Base-by-base conservation (phyloP, 2,888 invertebrate genomes). In the Eupithecia centaureata region DNA sequence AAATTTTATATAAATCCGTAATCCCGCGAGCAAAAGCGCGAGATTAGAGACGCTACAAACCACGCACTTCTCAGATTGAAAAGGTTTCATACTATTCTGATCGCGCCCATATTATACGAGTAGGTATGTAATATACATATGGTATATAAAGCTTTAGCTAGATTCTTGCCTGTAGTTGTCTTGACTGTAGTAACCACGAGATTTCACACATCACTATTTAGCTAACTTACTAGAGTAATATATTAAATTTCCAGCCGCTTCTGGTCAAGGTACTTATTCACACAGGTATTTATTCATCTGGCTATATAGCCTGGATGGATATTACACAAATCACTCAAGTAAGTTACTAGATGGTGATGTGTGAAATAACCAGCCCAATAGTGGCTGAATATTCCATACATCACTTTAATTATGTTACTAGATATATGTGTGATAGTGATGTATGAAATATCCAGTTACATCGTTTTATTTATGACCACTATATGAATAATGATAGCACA, bases 101-200 rank as follows among this genome's bases (percentile, higher is more conserved):
- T 22, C 22, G 22, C 47, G 22, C 47, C 10, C 47, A 10, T 47
- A 18, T 47, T 47, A 22, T 47, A 47, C 47, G 47, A 22, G 47
- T 42, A 42, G 42, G 42, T 28, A 54, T 28, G 54, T 54, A n/a
- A 54, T 28, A 54, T 27, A 27, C 54, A 54, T 54, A 28, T 15
- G 25, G 54, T 28, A 5, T 27, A 22, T 47, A 47, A 47, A 47
- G 47, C 3, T 47, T 47, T 47, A 18, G 47, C 47, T 47, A 47
- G 18, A 47, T 47, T 47, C 47, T 47, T 47, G 47, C 47, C 47
- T 47, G 47, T 47, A 47, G 47, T 47, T n/a, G n/a, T n/a, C n/a
- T n/a, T n/a, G n/a, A 47, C 22, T 22, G n/a, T 12, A 22, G n/a
- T 22, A 47, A 18, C 22, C 22, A 47, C 10, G 22, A 42, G 8